Conservation (phyloP, 2,113 vertebrate species). For the Geococcyx californianus region DNA sequence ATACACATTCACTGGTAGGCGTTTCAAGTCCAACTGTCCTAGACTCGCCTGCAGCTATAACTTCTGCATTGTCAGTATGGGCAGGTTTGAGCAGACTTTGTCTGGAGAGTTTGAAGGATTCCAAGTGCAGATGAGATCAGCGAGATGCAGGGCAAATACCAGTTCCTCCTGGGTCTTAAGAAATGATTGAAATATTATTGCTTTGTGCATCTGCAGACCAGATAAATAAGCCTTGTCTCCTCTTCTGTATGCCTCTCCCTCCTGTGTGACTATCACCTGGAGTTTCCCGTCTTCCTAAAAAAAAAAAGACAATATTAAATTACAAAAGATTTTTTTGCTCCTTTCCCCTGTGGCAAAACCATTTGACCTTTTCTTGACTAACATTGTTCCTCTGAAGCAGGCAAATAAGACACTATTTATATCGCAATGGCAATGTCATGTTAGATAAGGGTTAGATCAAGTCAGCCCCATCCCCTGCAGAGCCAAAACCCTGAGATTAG, state of each 20-base stretch:
- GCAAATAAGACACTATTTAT: constrained; percentile 61
- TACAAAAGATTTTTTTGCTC: constrained; percentile 7
- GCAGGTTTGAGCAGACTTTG: background rate
- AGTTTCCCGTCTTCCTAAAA: background rate
- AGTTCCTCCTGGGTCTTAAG: constrained; percentile 3
- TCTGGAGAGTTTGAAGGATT: background rate
- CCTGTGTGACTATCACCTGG: background rate
- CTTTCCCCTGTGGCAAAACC: constrained; percentile 24
- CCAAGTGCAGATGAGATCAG: background rate
- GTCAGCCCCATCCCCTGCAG: background rate
- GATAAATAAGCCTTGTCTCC: background rate
- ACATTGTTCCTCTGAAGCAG: constrained; percentile 39
- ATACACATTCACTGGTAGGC: background rate
- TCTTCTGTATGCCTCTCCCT: background rate
- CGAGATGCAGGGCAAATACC: background rate
- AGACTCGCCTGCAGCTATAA: background rate
- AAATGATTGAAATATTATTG: constrained; percentile 41
- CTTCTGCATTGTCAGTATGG: background rate
- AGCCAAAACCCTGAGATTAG: background rate
- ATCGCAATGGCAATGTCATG: constrained; percentile 5
- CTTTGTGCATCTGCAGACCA: background rate
- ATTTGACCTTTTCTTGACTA: constrained; percentile 57
- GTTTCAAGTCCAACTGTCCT: background rate
- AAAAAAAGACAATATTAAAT: constrained; percentile 16
- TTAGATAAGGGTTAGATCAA: constrained; percentile 21